Conservation (phyloP, 2,113 vertebrate genomes). For the Emydura subglobosa region DNA sequence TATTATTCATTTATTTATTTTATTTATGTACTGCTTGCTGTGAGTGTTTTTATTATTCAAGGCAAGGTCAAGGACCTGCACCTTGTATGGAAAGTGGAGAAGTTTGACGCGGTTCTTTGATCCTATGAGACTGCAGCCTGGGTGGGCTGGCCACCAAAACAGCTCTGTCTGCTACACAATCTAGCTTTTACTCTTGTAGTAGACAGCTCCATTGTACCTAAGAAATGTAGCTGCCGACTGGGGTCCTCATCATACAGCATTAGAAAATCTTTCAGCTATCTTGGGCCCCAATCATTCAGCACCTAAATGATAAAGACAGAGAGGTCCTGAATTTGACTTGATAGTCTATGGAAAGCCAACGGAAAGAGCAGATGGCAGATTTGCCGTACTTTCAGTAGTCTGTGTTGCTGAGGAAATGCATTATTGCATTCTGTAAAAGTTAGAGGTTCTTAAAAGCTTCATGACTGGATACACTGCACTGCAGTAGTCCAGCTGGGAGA, state of each 20-base stretch:
- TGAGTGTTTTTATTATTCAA: background rate
- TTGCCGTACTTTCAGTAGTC: background rate
- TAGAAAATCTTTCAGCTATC: background rate
- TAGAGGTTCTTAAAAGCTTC: background rate
- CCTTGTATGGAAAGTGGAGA: accelerated
- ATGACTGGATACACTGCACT: background rate
- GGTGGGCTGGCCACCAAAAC: background rate
- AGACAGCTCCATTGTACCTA: background rate
- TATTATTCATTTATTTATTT: background rate
- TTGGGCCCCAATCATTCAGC: accelerated
- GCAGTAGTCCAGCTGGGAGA: background rate
- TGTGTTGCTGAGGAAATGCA: background rate
- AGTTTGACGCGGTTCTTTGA: background rate
- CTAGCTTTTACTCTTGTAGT: background rate
- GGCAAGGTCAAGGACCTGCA: background rate
- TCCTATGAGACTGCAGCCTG: background rate
- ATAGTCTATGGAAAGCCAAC: background rate
- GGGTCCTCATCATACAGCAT: background rate
- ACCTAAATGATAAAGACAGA: background rate
- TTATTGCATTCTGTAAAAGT: accelerated
- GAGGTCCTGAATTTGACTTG: background rate
- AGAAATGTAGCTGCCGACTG: background rate
- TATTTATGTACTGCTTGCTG: background rate
- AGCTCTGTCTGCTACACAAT: background rate
- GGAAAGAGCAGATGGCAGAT: background rate